Percentiles rank a stretch among this genome's conserved stretches.
These are phyloP conservation scores for Takifugu flavidus DNA, from an alignment of 2,113 vertebrate genomes.

Conservation along the genomic window DNA sequence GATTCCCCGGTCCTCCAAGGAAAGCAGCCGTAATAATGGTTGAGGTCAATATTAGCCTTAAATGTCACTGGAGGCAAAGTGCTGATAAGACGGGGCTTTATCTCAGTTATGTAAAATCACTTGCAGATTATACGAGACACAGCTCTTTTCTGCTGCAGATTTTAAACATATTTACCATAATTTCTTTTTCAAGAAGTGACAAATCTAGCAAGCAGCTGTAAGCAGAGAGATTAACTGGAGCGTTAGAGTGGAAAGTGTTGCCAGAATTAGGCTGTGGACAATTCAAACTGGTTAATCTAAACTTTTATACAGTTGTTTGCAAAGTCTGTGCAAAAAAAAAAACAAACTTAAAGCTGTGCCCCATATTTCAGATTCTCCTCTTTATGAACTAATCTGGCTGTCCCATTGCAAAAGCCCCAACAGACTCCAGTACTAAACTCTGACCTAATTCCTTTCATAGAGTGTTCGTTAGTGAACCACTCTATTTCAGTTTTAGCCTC, in stretches of 20 bases:
- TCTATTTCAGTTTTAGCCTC: background rate
- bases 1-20: slow-evolving; percentile 14
- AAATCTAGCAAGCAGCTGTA: background rate
- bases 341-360: background rate
- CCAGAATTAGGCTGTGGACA: background rate
- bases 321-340: background rate
- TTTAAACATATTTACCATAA: background rate
- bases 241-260: background rate
- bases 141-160: background rate
- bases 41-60: slow-evolving; percentile 48
- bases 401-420: background rate
- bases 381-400: background rate
- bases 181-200: background rate
- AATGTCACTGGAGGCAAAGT: slow-evolving; percentile 35
- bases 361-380: background rate
- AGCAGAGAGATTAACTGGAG: background rate
- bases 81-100: slow-evolving; percentile 24
- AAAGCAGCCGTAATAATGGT: slow-evolving; percentile 7
- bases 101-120: slow-evolving; percentile 8
- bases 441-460: background rate
- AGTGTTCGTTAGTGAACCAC: background rate
- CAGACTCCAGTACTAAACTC: background rate
- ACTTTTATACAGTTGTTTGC: background rate
- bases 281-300: background rate
- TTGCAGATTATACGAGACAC: background rate